phyloP scores from a whole-genome alignment of 2,888 invertebrate genomes.

The Drosophila mimica region DNA sequence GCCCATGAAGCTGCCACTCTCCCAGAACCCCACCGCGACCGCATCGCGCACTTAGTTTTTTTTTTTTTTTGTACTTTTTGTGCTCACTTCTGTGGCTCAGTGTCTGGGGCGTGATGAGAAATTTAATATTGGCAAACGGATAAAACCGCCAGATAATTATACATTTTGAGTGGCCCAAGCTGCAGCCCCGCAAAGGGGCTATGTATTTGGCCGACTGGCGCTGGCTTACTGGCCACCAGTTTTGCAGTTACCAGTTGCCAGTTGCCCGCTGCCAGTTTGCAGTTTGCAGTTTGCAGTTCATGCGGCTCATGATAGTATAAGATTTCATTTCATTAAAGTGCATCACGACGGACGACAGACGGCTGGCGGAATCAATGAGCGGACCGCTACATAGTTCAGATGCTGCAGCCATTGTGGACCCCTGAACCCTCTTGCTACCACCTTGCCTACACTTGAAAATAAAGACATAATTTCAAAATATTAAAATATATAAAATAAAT shows the following conservation, averaged over 20 bases:
- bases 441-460: constrained; percentile 1
- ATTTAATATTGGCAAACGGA: constrained; percentile 84
- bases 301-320: constrained; percentile 82
- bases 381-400: constrained; percentile 62
- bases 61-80: not conserved
- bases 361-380: constrained; percentile 72
- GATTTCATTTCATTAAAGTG: constrained; percentile 85
- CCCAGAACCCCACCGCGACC: constrained; percentile 41
- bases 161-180: constrained; percentile 78
- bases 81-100: constrained; percentile 25
- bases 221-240: constrained; percentile 54
- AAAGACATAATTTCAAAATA: not conserved
- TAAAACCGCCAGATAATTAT: constrained; percentile 81
- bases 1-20: constrained; percentile 74
- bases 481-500: not conserved
- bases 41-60: constrained; percentile 5
- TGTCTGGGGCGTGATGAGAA: constrained; percentile 84
- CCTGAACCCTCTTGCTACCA: constrained; percentile 2
- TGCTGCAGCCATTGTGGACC: constrained; percentile 45
- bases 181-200: constrained; percentile 26
- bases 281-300: constrained; percentile 62
- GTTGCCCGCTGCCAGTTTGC: constrained; percentile 25
- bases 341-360: constrained; percentile 83
- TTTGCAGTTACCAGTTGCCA: constrained; percentile 49
- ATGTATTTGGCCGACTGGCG: constrained; percentile 48